Base-by-base conservation (phyloP, 2,888 invertebrate genomes). In the Dendrolimus houi region DNA sequence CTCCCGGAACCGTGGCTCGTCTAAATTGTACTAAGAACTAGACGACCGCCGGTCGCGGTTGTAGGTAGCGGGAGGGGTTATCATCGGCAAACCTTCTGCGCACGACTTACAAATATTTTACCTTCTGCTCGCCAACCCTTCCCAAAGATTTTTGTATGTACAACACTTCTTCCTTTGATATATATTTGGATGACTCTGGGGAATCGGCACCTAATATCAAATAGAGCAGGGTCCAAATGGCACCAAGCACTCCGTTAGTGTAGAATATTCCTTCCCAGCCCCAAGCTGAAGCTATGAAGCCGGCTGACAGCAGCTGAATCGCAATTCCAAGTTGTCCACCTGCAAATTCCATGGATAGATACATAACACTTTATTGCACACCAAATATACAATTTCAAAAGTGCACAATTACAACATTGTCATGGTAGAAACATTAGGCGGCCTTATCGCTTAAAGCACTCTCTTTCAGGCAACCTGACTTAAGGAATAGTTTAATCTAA, bases 191-290 rank as follows among this genome's bases (percentile, higher is more conserved):
- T 7, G 92, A 89, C 6, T 92, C 89, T 1, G 96, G 96, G 9
- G 93, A 92, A 58, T 94, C 93, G 1, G 94, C 92, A 0, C 95
- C 96, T 41, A 94, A 84, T 57, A 93, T 70, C 6, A 92, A 79
- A 87, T 94, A 96, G 0, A 81, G 60, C 0, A 92, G 60, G 0
- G 92, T 81, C 95, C 95, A 96, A 0, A 92, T 14, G 0, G 93
- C 72, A 0, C 94, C 94, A 0, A 93, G 74, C 8, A 85, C 85
- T 0, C 96, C 96, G 67, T 95, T 94, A 1, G 93, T 78, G 72
- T 96, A 96, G 80, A 96, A 96, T 59, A 94, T 94, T 8, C 94
- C 92, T 0, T 95, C 94, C 96, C 96, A 96, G 0, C 96, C 96
- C 69, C 93, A 87, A 0, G 82, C 66, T 0, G 94, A 93, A 0